Percentiles rank a stretch among this genome's conserved stretches.
phyloP scores from a whole-genome alignment of 2,888 invertebrate genomes.

The Atrina japonica region DNA sequence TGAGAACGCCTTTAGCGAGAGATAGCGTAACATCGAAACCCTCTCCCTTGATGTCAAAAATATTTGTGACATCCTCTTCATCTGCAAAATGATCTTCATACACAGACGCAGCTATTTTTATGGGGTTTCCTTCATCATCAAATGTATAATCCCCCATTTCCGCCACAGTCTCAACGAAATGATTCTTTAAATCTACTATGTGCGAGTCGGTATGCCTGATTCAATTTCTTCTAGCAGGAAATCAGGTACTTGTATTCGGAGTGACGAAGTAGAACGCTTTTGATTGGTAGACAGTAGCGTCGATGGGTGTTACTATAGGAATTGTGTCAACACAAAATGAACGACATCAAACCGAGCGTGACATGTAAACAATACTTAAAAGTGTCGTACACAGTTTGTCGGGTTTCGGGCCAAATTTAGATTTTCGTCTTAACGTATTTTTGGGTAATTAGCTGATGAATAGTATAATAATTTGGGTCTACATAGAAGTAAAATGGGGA shows the following conservation, averaged over 20 bases:
- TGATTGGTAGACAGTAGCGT: conserved; percentile 42
- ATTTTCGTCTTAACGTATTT: not conserved
- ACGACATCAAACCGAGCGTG: not conserved
- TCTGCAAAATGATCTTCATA: conserved; percentile 46
- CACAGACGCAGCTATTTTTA: conserved; percentile 36
- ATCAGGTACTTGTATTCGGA: too few species aligned
- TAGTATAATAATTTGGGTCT: too few species aligned
- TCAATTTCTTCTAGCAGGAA: too few species aligned
- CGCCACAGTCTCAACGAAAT: too few species aligned
- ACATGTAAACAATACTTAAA: not conserved
- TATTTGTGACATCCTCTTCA: conserved; percentile 59
- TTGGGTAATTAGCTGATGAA: too few species aligned
- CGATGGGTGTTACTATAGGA: conserved; percentile 31
- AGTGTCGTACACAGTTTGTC: not conserved
- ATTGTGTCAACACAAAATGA: conserved; percentile 31
- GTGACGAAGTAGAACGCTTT: too few species aligned
- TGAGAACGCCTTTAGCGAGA: conserved; percentile 54
- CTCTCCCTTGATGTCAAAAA: conserved; percentile 69
- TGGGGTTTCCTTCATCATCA: conserved; percentile 65
- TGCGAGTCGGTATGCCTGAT: too few species aligned
- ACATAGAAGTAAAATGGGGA: too few species aligned
- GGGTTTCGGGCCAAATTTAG: not conserved
- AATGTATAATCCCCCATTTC: conserved; percentile 60
- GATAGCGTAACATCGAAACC: conserved; percentile 71
- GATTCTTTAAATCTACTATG: too few species aligned